Base-by-base conservation (phyloP, 2,797 vertebrate species). In the Molossus alvarezi region DNA sequence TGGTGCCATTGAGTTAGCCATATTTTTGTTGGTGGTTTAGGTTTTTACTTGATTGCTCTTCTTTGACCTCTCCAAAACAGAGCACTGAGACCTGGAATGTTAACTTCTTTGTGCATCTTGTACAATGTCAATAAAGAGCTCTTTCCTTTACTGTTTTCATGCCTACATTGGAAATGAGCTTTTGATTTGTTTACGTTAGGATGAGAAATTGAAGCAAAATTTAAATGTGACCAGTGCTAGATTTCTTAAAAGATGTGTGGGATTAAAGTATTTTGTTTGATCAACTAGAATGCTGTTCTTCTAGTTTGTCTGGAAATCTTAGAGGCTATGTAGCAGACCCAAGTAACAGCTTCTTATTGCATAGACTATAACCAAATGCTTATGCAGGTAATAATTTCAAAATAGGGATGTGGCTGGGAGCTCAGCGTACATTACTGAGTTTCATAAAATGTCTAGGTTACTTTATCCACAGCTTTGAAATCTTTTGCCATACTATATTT, bases 71-170 rank as follows among this genome's bases (percentile, higher is more conserved):
- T 57, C 45, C 80, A 79, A 69, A 79, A 71, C 79, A 76, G 53
- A 92, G 29, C n/a, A 41, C 53, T 77, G 73, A 77, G 29, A 51
- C 15, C 58, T 85, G 29, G 60, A 67, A 69, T 57, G 21, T 41
- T 87, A 76, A 41, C 37, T 55, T 86, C 62, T 17, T 79, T 71
- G 73, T 79, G 45, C 55, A 71, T 69, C 55, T 6, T 62, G 9
- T 72, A 71, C n/a, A 71, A 87, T 55, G 62, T 72, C 65, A 25
- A 23, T 87, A 72, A 86, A 86, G 53, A 69, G 41, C 55, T 51
- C 82, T 69, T 60, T 65, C 53, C 41, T 79, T 58, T 48, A 58
- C 51, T 90, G 45, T 72, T 92, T 85, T 75, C 60, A 92, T 92
- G 72, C 23, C 17, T 92, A 48, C 37, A 45, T 77, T 92, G 33